Evolutionary conservation across 2,113 vertebrate genomes (phyloP), one percentile per base, ranked within the genome.

Genomic region (Trinectes maculatus): DNA sequence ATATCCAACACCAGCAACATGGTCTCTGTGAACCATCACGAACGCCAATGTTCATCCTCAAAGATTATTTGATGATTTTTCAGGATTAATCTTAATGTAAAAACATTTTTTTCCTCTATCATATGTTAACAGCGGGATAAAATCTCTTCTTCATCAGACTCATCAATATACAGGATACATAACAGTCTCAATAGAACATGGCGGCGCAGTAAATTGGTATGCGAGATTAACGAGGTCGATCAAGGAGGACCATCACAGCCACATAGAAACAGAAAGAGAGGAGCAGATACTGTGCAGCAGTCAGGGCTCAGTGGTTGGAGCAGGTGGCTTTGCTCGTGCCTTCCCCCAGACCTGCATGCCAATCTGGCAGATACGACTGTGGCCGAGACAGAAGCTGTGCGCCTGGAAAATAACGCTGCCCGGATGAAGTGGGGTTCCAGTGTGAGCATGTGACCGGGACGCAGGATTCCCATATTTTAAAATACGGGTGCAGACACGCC

Each of bases 241-340:
- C 40, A 31, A 24, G 59, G 44, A 46, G 37, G 24, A 61, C 36
- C n/a, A 34, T 46, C 21, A 9, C 2, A 36, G 18, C 2, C 43
- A 43, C 34, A 16, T 4, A 25, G 19, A 31, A 37, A 54, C 3
- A 24, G 5, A 8, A 16, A 4, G 7, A 22, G 29, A 34, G 37
- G 4, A 39, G 8, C 29, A 31, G 25, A 34, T 26, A 31, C 12
- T 26, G 21, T 15, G 56, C 5, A 31, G 33, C 56, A 33, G 31
- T 11, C 1, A 21, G 16, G 22, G 42, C n/a, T 61, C 2, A 2
- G 49, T 13, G 16, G 22, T 57, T 18, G 19, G 57, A 62, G 49
- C 57, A 56, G 64, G 43, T 16, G 51, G 51, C 39, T 62, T 26
- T 62, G 15, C 58, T 47, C 44, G 49, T 71, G 48, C 24, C 13